Evolutionary conservation across 2,797 vertebrate species (phyloP).

Genomic region (Spea hammondii): DNA sequence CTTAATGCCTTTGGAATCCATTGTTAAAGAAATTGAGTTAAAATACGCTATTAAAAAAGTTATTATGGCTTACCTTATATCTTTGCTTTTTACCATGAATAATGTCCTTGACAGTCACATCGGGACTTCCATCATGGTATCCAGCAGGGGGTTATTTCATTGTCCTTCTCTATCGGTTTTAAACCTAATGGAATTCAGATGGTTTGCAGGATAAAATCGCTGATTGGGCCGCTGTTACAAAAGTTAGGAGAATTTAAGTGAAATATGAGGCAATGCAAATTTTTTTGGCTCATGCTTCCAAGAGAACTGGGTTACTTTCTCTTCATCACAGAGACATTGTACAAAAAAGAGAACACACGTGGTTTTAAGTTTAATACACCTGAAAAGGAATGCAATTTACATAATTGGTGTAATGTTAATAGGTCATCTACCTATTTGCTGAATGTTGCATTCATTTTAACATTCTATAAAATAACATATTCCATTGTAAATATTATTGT

Average conservation of each 20-base stretch:
- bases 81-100: constrained; percentile 54
- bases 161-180: constrained; percentile 47
- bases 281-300: constrained; percentile 11
- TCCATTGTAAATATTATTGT: too few species aligned
- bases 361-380: background rate
- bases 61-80: constrained; percentile 67
- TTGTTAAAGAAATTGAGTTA: constrained; percentile 41
- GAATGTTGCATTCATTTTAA: too few species aligned
- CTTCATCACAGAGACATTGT: background rate
- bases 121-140: constrained; percentile 56
- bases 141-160: constrained; percentile 57
- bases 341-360: constrained; percentile 6
- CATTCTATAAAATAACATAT: too few species aligned
- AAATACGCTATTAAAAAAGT: constrained; percentile 22
- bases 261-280: constrained; percentile 63
- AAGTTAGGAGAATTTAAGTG: constrained; percentile 54
- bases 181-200: constrained; percentile 64
- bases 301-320: constrained; percentile 29
- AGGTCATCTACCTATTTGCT: background rate
- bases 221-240: constrained; percentile 56
- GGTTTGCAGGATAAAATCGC: background rate
- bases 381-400: background rate
- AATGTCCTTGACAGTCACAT: constrained; percentile 53
- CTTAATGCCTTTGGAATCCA: background rate
- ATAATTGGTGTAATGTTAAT: constrained; percentile 1